Percentiles rank a stretch among this genome's conserved stretches.
Evolutionary conservation across 2,888 invertebrate species (phyloP).

Genomic region (Pecten maximus): DNA sequence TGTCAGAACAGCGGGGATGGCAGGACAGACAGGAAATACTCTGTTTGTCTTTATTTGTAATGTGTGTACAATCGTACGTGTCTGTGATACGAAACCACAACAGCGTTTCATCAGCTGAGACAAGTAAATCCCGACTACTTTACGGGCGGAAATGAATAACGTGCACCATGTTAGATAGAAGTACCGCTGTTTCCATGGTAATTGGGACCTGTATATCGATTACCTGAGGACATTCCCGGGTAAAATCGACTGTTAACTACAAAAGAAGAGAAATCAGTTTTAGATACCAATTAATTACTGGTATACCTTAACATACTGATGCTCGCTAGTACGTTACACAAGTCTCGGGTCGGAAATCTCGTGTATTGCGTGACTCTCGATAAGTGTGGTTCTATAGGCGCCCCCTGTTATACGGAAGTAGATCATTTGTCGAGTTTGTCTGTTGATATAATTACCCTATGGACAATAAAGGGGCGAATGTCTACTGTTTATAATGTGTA

Average conservation of each 20-base stretch:
- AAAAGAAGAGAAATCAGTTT: background rate
- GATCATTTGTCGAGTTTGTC: background rate
- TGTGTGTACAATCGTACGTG: background rate
- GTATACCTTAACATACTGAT: background rate
- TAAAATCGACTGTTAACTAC: background rate
- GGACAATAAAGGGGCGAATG: background rate
- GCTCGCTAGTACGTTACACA: background rate
- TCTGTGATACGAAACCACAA: background rate
- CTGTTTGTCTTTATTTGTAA: background rate
- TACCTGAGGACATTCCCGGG: background rate
- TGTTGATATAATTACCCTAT: background rate
- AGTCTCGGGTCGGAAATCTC: background rate
- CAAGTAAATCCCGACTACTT: background rate
- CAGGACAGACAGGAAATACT: background rate
- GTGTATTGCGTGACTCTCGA: background rate
- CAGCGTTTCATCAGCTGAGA: background rate
- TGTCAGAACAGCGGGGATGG: background rate
- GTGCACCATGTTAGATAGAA: background rate
- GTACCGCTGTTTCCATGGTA: background rate
- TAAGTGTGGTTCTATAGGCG: background rate
- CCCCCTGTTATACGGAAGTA: background rate
- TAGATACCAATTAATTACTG: background rate
- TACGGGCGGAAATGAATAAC: background rate
- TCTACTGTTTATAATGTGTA: no score
- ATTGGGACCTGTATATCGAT: background rate